Conservation (phyloP, 2,888 invertebrate species). For the Chaitophorus viminalis region DNA sequence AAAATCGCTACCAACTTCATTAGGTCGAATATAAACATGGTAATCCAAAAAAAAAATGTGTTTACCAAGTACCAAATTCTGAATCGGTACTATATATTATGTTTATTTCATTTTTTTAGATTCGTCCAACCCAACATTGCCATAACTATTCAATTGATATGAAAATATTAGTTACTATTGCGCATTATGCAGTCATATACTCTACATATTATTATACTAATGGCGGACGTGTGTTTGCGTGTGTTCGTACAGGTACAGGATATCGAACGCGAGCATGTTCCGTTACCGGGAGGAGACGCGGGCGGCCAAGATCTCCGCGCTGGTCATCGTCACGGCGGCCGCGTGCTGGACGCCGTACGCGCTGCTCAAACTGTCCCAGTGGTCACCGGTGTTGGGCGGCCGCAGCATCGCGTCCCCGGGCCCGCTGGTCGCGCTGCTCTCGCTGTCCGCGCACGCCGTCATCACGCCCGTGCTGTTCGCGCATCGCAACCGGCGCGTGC, state of each 20-base stretch:
- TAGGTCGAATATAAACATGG: too few species aligned
- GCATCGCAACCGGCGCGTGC: constrained; percentile 77
- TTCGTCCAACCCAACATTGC: too few species aligned
- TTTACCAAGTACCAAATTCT: too few species aligned
- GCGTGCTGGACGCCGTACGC: constrained; percentile 72
- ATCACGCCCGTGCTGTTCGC: constrained; percentile 82
- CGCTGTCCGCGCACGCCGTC: constrained; percentile 72
- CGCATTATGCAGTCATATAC: too few species aligned
- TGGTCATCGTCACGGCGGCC: constrained; percentile 78
- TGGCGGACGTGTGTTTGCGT: background rate
- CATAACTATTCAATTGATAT: too few species aligned
- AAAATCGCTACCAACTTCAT: too few species aligned
- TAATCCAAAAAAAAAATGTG: too few species aligned
- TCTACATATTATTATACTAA: background rate
- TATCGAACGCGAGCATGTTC: constrained; percentile 86
- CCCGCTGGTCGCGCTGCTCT: constrained; percentile 63
- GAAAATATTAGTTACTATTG: too few species aligned
- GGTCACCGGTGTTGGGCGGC: constrained; percentile 58
- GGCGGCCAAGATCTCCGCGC: constrained; percentile 85
- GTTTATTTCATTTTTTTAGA: too few species aligned
- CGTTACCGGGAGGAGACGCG: constrained; percentile 88
- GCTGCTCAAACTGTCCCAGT: constrained; percentile 64
- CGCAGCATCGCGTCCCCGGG: constrained; percentile 46
- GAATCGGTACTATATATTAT: too few species aligned
- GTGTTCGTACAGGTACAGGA: constrained; percentile 68